These are phyloP conservation scores for Diorhabda sublineata DNA, from an alignment of 1,140 invertebrate genomes.

Conservation along the genomic window DNA sequence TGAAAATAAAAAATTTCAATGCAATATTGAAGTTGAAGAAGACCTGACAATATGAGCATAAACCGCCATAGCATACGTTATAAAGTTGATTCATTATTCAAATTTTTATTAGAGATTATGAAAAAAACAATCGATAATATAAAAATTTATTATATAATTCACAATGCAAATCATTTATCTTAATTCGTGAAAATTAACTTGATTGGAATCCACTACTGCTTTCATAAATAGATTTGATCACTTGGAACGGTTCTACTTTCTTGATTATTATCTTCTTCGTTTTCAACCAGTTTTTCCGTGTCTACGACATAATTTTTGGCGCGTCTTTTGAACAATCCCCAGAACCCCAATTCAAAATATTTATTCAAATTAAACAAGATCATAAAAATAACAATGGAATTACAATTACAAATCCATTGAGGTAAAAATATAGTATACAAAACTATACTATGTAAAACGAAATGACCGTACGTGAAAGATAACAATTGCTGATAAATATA, in stretches of 20 bases:
- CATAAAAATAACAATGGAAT: slow-evolving; percentile 10
- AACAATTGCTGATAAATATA: not conserved
- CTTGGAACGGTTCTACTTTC: not conserved
- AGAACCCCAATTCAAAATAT: slow-evolving; percentile 21
- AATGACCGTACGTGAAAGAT: not conserved
- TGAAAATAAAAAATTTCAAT: too few species aligned
- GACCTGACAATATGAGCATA: too few species aligned
- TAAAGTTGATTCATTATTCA: too few species aligned
- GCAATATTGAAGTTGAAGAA: too few species aligned
- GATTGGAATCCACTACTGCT: too few species aligned
- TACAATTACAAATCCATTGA: not conserved
- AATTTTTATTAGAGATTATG: too few species aligned
- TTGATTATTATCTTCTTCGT: slow-evolving; percentile 4
- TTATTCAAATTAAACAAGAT: slow-evolving; percentile 11
- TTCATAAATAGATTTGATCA: too few species aligned
- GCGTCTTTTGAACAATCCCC: slow-evolving; percentile 8
- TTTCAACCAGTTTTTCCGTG: slow-evolving; percentile 6
- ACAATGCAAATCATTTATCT: too few species aligned
- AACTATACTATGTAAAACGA: not conserved
- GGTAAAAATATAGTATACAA: not conserved
- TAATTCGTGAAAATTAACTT: too few species aligned
- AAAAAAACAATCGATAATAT: too few species aligned
- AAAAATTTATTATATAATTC: too few species aligned
- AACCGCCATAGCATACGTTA: too few species aligned
- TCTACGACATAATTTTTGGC: slow-evolving; percentile 13